These are phyloP conservation scores for Argynnis bischoffii DNA, from an alignment of 2,888 invertebrate genomes.

Conservation along the genomic window DNA sequence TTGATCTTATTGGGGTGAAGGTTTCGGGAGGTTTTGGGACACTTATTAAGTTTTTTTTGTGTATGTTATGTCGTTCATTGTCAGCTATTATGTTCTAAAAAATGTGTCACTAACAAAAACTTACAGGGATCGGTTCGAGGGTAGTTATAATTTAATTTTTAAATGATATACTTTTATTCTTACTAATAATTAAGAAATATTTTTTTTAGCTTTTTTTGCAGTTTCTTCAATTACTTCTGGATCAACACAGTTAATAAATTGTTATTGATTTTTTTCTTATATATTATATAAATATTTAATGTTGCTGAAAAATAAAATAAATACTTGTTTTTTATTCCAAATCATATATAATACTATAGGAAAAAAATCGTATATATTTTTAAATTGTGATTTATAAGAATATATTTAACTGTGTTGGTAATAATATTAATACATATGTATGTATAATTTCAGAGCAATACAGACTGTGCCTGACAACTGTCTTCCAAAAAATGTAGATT, in stretches of 20 bases:
- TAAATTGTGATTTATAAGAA: not conserved
- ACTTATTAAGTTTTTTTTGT: no score
- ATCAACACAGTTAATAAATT: slow-evolving; percentile 28
- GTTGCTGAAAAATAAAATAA: no score
- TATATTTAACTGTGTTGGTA: slow-evolving; percentile 24
- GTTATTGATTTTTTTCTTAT: not conserved
- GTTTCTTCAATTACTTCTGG: slow-evolving; percentile 12
- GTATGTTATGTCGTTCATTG: no score
- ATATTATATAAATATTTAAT: not conserved
- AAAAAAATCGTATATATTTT: not conserved
- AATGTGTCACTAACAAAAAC: not conserved
- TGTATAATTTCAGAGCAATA: slow-evolving; percentile 70
- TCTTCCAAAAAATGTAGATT: slow-evolving; percentile 81
- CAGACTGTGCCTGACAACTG: slow-evolving; percentile 80
- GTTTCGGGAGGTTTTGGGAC: no score
- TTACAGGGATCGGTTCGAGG: slow-evolving; percentile 4
- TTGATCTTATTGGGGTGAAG: no score
- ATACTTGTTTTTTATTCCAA: not conserved
- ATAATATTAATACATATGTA: slow-evolving; percentile 27
- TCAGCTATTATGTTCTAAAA: not conserved
- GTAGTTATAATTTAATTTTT: not conserved
- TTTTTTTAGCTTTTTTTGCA: slow-evolving; percentile 13
- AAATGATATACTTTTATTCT: not conserved
- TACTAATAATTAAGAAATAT: not conserved
- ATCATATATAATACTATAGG: not conserved